Conservation (phyloP, 2,888 invertebrate genomes). For the Tridacna gigas region DNA sequence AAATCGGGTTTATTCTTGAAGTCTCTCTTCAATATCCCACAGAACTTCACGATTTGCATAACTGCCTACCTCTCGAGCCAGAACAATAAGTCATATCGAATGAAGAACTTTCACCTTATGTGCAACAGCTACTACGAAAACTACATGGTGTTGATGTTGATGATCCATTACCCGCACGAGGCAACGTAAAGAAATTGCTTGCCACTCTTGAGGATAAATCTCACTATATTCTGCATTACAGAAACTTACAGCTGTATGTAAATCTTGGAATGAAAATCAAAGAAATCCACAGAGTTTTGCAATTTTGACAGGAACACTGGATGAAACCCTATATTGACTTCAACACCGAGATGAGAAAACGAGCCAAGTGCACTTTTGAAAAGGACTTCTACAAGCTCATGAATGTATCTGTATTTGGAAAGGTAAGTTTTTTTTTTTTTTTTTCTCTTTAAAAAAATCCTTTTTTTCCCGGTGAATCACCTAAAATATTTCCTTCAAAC, state of each 20-base stretch:
- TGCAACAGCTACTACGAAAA: slow-evolving; percentile 28
- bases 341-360: slow-evolving; percentile 55
- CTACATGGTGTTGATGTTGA: slow-evolving; percentile 1
- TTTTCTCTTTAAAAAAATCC: neutral
- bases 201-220: slow-evolving; percentile 19
- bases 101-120: slow-evolving; percentile 24
- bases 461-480: neutral
- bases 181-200: slow-evolving; percentile 14
- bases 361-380: slow-evolving; percentile 72
- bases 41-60: slow-evolving; percentile 29
- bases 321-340: slow-evolving; percentile 81
- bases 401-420: slow-evolving; percentile 82
- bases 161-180: slow-evolving; percentile 12
- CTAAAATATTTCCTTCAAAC: neutral
- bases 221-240: slow-evolving; percentile 22
- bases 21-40: slow-evolving; percentile 28
- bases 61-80: slow-evolving; percentile 29
- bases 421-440: slow-evolving; percentile 68
- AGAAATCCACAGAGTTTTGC: slow-evolving; percentile 77
- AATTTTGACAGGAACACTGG: slow-evolving; percentile 77
- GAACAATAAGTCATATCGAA: slow-evolving; percentile 13
- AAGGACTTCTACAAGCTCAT: slow-evolving; percentile 77
- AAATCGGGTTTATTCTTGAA: slow-evolving; percentile 30
- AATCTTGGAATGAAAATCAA: slow-evolving; percentile 65
- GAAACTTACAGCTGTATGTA: slow-evolving; percentile 27